Evolutionary conservation across 2,113 vertebrate species (phyloP), one percentile per base, ranked within the genome.

Genomic region (Hydrolagus affinis): DNA sequence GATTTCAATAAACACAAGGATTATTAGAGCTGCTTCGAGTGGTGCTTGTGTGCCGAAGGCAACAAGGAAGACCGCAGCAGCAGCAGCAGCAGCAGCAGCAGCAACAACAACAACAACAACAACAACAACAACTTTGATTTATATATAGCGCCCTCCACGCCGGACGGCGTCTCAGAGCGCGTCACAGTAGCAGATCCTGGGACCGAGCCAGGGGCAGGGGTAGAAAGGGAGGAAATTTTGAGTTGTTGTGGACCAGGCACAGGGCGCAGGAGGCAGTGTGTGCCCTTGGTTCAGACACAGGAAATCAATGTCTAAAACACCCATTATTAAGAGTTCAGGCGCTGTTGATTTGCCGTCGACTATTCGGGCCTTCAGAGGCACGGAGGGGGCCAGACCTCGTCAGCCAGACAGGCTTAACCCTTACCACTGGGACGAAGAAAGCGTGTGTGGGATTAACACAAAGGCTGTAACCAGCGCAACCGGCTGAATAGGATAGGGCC

Each of bases 251-350:
- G n/a, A n/a, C n/a, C n/a, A n/a, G n/a, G n/a, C n/a, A n/a, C n/a
- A n/a, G n/a, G n/a, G n/a, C n/a, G n/a, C n/a, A n/a, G n/a, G n/a
- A n/a, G n/a, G n/a, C n/a, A n/a, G n/a, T n/a, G n/a, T n/a, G n/a
- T n/a, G n/a, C 44, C 44, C 44, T 44, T 6, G 44, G 44, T 44
- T 44, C 12, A 21, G 77, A 66, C 12, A 83, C 30, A 44, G 25
- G 77, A 83, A 64, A 80, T 80, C 59, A 28, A 80, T 80, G 44
- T 17, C 8, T 28, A 3, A 64, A 80, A 83, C 77, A 15, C 23
- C 25, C 25, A 30, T 28, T 15, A 60, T 64, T 66, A 66, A 28
- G 25, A 44, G 59, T 78, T 62, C 76, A 83, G 44, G 1, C 44
- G 44, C 44, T 44, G 44, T 44, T 83, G 77, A 83, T 14, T 66